Conservation (phyloP, 92 coral and sea anemone species). For the Epizoanthus stellaris region DNA sequence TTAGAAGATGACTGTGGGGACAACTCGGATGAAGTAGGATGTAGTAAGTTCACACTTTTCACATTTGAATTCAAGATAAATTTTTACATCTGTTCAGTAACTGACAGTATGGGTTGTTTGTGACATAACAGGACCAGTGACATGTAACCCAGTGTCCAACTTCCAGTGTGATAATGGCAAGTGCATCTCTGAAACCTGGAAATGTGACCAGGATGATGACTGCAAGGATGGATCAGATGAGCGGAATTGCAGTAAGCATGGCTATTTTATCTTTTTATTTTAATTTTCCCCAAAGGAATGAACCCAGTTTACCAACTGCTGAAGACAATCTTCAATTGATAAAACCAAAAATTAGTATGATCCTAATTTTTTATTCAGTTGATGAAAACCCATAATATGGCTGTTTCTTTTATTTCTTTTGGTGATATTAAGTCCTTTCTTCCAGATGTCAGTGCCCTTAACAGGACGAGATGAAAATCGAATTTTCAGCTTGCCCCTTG, state of each 20-base stretch:
- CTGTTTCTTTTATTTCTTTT: no score
- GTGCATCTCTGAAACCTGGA: slow-evolving; percentile 73
- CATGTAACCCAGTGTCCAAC: slow-evolving; percentile 56
- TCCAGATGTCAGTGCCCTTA: no score
- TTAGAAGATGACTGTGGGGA: slow-evolving; percentile 76
- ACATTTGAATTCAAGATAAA: no score
- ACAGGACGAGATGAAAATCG: no score
- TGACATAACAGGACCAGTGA: slow-evolving; percentile 46
- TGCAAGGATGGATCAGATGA: slow-evolving; percentile 90
- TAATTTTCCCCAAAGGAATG: not conserved
- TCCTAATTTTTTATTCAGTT: no score
- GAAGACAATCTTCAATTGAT: not conserved
- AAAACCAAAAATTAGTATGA: not conserved
- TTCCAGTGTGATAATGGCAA: slow-evolving; percentile 84
- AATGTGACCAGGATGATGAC: slow-evolving; percentile 86
- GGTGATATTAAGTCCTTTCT: no score
- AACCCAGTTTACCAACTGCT: not conserved
- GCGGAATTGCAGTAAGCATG: slow-evolving; percentile 63
- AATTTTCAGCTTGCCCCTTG: no score
- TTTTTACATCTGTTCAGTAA: no score
- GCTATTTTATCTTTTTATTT: not conserved
- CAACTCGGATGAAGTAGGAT: slow-evolving; percentile 64
- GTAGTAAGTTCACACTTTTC: slow-evolving; percentile 38
- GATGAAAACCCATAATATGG: no score
- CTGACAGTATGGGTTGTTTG: not conserved